Evolutionary conservation across 1,140 invertebrate species (phyloP).

Genomic region (Nasonia vitripennis): DNA sequence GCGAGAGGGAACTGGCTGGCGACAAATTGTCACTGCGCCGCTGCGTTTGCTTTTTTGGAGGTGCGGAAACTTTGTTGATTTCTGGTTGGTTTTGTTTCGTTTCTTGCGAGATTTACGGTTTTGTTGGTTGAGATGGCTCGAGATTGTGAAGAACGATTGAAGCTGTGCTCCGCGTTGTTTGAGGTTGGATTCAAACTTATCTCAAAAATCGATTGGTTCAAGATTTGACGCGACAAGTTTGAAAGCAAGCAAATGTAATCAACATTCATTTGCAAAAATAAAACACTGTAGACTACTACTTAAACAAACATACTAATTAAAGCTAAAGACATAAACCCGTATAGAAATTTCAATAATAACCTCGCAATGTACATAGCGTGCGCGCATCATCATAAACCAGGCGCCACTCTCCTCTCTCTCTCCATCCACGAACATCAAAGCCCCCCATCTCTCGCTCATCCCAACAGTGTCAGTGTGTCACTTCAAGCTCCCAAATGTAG

Average conservation of each 20-base stretch:
- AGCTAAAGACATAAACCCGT: not conserved
- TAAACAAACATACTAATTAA: not conserved
- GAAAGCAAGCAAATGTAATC: no score
- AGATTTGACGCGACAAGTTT: no score
- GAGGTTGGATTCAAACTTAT: no score
- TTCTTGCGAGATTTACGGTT: not conserved
- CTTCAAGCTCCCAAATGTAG: slow-evolving; percentile 19
- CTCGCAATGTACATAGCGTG: no score
- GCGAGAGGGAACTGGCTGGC: not conserved
- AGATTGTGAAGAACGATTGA: no score
- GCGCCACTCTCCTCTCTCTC: not conserved
- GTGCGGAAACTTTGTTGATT: not conserved
- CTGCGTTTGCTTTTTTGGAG: not conserved
- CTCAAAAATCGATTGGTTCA: no score
- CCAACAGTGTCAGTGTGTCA: slow-evolving; percentile 46
- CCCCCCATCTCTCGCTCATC: not conserved
- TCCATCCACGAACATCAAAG: not conserved
- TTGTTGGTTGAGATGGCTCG: no score
- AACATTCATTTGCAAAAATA: no score
- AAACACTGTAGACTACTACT: not conserved
- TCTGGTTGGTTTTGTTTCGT: not conserved
- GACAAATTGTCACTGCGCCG: not conserved
- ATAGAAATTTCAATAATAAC: not conserved
- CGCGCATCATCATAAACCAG: not conserved
- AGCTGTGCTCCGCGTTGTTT: no score